phyloP scores from a whole-genome alignment of 2,888 invertebrate genomes.

The Hoplodrina blanda region DNA sequence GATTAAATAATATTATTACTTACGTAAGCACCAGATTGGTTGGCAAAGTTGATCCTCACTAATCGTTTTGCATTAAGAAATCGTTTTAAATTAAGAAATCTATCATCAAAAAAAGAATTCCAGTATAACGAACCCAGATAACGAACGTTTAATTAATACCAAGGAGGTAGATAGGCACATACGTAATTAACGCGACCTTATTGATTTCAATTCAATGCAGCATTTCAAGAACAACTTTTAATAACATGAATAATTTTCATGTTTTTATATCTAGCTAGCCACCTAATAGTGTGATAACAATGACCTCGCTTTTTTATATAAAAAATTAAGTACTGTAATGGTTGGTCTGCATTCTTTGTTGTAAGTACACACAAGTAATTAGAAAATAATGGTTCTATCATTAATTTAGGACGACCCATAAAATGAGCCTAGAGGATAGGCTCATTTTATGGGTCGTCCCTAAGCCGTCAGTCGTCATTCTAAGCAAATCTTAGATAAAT shows the following conservation, averaged over 20 bases:
- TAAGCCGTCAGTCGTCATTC: too few relatives aligned
- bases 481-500: not conserved
- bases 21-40: not conserved
- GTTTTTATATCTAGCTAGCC: slow-evolving; percentile 45
- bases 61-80: slow-evolving; percentile 13
- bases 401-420: not conserved
- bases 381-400: not conserved
- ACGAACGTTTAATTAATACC: slow-evolving; percentile 14
- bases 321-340: not conserved
- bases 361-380: not conserved
- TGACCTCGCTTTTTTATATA: slow-evolving; percentile 34
- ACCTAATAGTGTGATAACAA: slow-evolving; percentile 40
- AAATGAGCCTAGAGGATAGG: slow-evolving; percentile 4
- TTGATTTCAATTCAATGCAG: slow-evolving; percentile 51
- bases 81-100: not conserved
- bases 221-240: slow-evolving; percentile 44
- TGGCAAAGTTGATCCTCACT: not conserved
- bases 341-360: not conserved
- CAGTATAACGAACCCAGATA: slow-evolving; percentile 29
- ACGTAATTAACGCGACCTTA: slow-evolving; percentile 46
- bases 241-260: slow-evolving; percentile 48
- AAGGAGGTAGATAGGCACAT: not conserved
- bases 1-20: not conserved
- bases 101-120: not conserved
- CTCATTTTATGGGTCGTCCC: too few relatives aligned